Conservation (phyloP, 2,113 vertebrate genomes). For the Ovis canadensis region DNA sequence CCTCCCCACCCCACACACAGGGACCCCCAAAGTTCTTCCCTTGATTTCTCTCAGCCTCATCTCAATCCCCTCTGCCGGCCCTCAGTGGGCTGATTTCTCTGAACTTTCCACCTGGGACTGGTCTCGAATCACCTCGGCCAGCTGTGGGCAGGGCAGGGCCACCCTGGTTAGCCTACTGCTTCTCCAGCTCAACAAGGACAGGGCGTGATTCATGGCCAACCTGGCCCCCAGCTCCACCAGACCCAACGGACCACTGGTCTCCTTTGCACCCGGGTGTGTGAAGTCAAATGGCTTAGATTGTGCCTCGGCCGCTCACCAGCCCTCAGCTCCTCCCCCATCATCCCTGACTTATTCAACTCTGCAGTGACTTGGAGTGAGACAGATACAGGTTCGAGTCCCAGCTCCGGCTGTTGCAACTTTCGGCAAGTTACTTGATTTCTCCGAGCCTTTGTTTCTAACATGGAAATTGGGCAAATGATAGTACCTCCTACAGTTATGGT, state of each 20-base stretch:
- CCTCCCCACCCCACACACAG: not conserved
- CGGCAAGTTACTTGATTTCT: not conserved
- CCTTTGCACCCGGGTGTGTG: not conserved
- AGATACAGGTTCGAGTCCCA: not conserved
- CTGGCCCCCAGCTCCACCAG: not conserved
- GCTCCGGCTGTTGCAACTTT: too few species aligned
- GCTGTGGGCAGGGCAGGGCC: not conserved
- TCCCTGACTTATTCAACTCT: not conserved
- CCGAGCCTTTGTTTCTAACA: not conserved
- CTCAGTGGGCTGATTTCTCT: not conserved
- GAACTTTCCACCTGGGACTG: not conserved
- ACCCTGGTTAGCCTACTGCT: not conserved
- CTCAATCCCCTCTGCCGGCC: not conserved
- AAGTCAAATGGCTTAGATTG: not conserved
- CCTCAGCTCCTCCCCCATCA: accelerated
- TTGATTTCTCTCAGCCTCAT: not conserved
- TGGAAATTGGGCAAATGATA: not conserved
- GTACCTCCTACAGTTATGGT: too few species aligned
- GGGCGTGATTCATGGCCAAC: not conserved
- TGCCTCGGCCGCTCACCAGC: not conserved
- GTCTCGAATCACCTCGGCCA: not conserved
- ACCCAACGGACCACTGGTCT: not conserved
- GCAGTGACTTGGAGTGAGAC: not conserved
- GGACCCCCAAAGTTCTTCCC: not conserved
- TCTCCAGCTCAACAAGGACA: not conserved